Base-by-base conservation (phyloP, 2,888 invertebrate species). In the Prosopocoilus inquinatus region DNA sequence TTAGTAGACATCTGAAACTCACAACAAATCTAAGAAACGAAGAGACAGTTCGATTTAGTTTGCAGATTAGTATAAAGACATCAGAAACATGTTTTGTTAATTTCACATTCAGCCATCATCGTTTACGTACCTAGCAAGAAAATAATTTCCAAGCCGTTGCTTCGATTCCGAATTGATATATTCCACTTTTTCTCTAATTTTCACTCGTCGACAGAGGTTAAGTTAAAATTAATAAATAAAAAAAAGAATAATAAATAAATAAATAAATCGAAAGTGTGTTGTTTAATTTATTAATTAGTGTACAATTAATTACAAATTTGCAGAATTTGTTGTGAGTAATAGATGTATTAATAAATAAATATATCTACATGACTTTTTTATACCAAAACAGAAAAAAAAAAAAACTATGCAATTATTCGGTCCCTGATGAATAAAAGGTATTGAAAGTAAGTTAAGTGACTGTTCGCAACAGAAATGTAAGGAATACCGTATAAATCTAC, bases 331-430 rank as follows among this genome's bases (percentile, higher is more conserved):
- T 77, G 77, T 77, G 77, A 77, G 77, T 76, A 75, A 66, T 74
- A 76, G 77, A 76, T 76, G 76, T 73, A 75, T 75, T 75, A 76
- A 76, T 75, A 74, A 75, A 71, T 75, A 74, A 73, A 74, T 73
- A 72, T 77, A 76, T 75, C 73, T 76, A 77, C 76, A 77, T 74
- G 73, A 72, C 72, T 77, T 76, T 75, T 77, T 76, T 75, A 73
- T 76, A 75, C 75, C 76, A 72, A 69, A n/a, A n/a, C n/a, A n/a
- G n/a, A n/a, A 70, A 70, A 68, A 71, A 72, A 68, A 67, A 72
- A 71, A 71, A 68, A 64, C 47, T 58, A 64, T 59, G 59, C 44
- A 54, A 67, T 64, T 60, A 63, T 61, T 74, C 74, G 75, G 75
- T 76, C 75, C 76, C 75, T 76, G 75, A 75, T 73, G 67, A 71